These are phyloP conservation scores for Rostratula benghalensis DNA, from an alignment of 2,113 vertebrate genomes.

Conservation along the genomic window DNA sequence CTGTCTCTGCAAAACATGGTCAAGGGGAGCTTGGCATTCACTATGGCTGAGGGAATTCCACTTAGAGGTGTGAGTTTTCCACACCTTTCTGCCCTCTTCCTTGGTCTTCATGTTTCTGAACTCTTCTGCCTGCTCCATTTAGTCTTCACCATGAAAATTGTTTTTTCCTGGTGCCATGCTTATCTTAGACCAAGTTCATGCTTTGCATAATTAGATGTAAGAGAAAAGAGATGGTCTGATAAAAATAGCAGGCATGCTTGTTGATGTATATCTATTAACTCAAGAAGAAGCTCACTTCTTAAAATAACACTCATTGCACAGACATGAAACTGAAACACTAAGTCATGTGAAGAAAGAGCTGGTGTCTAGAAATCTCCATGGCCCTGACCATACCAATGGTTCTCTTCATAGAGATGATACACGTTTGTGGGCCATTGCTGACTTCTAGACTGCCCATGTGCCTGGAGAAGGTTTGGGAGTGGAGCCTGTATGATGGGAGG, in stretches of 20 bases:
- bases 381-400: background rate
- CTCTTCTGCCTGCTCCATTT: background rate
- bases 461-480: background rate
- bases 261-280: background rate
- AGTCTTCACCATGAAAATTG: background rate
- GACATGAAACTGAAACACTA: background rate
- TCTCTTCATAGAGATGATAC: background rate
- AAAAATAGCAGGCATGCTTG: background rate
- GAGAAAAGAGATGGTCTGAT: background rate
- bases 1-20: background rate
- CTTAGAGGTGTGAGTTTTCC: background rate
- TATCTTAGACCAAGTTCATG: background rate
- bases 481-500: fast-evolving
- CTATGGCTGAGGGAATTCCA: background rate
- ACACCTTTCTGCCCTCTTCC: background rate
- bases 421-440: fast-evolving
- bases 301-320: background rate
- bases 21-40: background rate
- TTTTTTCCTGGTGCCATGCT: background rate
- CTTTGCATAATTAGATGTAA: background rate
- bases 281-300: background rate
- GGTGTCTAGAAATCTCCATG: background rate
- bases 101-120: background rate
- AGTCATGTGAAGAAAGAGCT: background rate
- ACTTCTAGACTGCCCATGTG: background rate